Base-by-base conservation (phyloP, 2,888 invertebrate genomes). In the Pollenia labialis region DNA sequence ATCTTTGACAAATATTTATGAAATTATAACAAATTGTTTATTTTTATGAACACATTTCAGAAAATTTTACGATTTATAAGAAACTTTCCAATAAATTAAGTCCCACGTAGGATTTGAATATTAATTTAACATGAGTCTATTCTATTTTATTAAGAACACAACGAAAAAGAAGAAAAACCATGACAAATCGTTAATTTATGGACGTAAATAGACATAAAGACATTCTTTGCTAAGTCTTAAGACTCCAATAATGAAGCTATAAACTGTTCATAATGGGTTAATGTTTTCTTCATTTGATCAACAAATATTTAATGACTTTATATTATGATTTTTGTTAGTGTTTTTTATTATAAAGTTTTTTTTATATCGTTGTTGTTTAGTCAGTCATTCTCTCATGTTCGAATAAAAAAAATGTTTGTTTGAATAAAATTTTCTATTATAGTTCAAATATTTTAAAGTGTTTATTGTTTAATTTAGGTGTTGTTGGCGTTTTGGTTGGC, bases 301-400 rank as follows among this genome's bases (percentile, higher is more conserved):
- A 77, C 77, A 66, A 84, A 84, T 79, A 79, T 72, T 84, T 84
- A 72, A 79, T 84, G 52, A 60, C 52, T 83, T 58, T 58, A 64
- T 71, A 56, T 66, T 64, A n/a, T 11, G 52, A 12, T 56, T 68
- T 46, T 62, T 69, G n/a, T 60, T 40, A 10, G 18, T 62, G 11
- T 72, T 66, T 40, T 74, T 72, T 75, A 48, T 46, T 76, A 14
- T 75, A 16, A 18, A 69, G 46, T 42, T 54, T 42, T 54, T 42
- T 54, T 52, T 81, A 16, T 68, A 16, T 46, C n/a, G n/a, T n/a
- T 18, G 42, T 52, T 14, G 18, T 32, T 18, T 11, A 32, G 8
- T 44, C 66, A 32, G 6, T 46, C 56, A 44, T 32, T 42, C 42
- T 18, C 42, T 18, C 69, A 64, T 71, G 32, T 14, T 46, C 32